A percentile compares a stretch with the other conserved stretches of the same genome.
Conservation (phyloP, 2,113 vertebrate genomes). For the Peromyscus leucopus region DNA sequence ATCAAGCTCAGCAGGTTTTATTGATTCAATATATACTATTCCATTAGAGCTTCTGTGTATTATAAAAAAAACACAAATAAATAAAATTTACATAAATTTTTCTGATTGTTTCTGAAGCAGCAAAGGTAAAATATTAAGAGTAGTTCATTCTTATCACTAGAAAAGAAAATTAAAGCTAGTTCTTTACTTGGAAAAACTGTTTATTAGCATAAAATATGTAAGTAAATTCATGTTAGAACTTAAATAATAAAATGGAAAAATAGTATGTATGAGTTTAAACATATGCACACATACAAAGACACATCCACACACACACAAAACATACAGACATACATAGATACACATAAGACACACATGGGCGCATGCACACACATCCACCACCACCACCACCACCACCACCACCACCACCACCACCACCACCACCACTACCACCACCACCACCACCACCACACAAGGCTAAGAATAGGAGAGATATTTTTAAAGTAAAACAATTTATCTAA, state of each 20-base stretch:
- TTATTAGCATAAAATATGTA: constrained; percentile 14
- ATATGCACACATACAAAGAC: background rate
- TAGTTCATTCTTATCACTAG: background rate
- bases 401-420: no score
- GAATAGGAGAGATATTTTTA: background rate
- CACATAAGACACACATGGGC: background rate
- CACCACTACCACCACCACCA: no score
- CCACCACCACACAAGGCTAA: background rate
- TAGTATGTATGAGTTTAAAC: background rate
- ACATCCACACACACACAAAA: background rate
- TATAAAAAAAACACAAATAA: constrained; percentile 33
- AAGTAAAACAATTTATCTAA: constrained; percentile 42
- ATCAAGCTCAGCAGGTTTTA: background rate
- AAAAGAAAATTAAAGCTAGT: background rate
- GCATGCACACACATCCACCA: background rate
- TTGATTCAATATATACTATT: constrained; percentile 12
- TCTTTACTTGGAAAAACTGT: constrained; percentile 28
- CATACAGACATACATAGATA: background rate
- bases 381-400: no score
- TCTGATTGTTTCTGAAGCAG: background rate
- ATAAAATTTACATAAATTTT: background rate
- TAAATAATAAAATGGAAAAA: background rate
- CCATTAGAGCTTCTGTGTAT: background rate
- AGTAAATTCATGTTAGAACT: background rate
- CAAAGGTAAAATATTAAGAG: constrained; percentile 1